A percentile compares a stretch with the other conserved stretches of the same genome.
These are phyloP conservation scores for Papilio protenor DNA, from an alignment of 2,888 invertebrate species.

Conservation along the genomic window DNA sequence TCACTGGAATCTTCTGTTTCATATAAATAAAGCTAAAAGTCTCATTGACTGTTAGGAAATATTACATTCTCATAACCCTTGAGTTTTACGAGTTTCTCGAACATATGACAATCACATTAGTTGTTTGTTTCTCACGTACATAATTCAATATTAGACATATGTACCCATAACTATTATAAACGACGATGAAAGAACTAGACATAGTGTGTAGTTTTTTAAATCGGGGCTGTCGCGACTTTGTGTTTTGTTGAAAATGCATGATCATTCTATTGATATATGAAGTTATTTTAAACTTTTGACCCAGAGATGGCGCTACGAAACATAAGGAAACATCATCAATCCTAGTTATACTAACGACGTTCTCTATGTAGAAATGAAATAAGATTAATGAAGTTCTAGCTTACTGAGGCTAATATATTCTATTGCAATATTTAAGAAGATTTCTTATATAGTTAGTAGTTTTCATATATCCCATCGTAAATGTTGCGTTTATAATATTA, in stretches of 20 bases:
- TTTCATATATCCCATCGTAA: no score
- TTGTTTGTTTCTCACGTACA: conserved; percentile 8
- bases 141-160: conserved; percentile 2
- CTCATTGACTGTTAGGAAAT: background rate
- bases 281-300: background rate
- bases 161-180: background rate
- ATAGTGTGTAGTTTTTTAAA: background rate
- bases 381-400: conserved; percentile 22
- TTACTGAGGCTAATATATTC: background rate
- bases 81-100: conserved; percentile 13
- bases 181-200: background rate
- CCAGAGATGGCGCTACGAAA: conserved; percentile 17
- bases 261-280: background rate
- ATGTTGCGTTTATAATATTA: background rate
- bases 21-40: background rate
- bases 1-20: background rate
- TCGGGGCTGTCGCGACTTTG: background rate
- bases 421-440: background rate
- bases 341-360: conserved; percentile 17
- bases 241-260: background rate
- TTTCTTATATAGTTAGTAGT: background rate
- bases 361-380: background rate
- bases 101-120: background rate
- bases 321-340: conserved; percentile 19
- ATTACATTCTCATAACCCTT: conserved; percentile 1